These are phyloP conservation scores for Microcebus jonahi DNA, from an alignment of 2,113 vertebrate species.

Conservation along the genomic window DNA sequence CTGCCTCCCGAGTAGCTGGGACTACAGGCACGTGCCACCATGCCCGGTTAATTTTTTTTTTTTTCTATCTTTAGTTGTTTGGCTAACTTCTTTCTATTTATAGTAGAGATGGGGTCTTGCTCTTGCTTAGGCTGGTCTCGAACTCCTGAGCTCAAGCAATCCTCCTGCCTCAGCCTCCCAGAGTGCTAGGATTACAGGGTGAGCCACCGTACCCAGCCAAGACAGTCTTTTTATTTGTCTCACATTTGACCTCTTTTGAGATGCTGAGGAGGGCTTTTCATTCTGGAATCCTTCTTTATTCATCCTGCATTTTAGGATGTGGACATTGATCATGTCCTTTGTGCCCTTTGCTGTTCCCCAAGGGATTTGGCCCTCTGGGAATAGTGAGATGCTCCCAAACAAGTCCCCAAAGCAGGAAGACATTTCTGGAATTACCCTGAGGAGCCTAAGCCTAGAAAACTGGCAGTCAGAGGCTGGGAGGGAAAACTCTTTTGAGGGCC, in stretches of 20 bases:
- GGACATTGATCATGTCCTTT: background rate
- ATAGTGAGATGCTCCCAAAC: background rate
- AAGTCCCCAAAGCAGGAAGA: background rate
- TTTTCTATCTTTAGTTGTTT: too few relatives aligned
- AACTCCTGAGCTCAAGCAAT: too few relatives aligned
- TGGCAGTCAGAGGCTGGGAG: background rate
- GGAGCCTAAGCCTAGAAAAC: background rate
- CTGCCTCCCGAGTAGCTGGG: too few relatives aligned
- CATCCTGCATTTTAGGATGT: background rate
- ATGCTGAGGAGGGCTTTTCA: background rate
- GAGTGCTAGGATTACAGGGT: too few relatives aligned
- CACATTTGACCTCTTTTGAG: background rate
- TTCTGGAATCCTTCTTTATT: background rate
- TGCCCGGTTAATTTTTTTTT: too few relatives aligned
- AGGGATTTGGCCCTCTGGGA: background rate
- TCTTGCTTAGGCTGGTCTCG: too few relatives aligned
- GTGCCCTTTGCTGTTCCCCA: background rate
- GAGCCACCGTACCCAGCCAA: too few relatives aligned
- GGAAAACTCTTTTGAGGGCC: background rate
- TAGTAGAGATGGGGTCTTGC: too few relatives aligned
- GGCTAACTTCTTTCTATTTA: too few relatives aligned
- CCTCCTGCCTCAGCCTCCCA: too few relatives aligned
- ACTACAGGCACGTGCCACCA: too few relatives aligned
- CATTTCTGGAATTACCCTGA: background rate
- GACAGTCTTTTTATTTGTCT: background rate